Evolutionary conservation across 2,888 invertebrate species (phyloP).

Genomic region (Drosophila gaucha): DNA sequence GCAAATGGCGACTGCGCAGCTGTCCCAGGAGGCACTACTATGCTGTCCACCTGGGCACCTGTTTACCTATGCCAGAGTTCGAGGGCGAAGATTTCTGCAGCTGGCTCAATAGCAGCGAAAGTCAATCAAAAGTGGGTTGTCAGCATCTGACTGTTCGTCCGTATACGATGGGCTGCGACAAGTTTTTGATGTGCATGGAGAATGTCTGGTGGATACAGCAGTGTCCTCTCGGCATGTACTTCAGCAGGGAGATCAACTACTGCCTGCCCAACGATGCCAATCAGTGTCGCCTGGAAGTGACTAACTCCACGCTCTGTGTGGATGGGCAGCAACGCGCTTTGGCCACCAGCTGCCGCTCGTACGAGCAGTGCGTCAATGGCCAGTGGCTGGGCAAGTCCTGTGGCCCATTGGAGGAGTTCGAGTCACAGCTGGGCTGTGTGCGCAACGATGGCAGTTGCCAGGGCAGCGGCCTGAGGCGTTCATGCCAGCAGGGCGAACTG

Average conservation of each 20-base stretch:
- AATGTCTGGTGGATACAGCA: conserved; percentile 79
- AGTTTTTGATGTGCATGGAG: conserved; percentile 78
- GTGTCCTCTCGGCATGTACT: conserved; percentile 80
- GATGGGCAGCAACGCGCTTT: conserved; percentile 41
- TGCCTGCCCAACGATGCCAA: conserved; percentile 71
- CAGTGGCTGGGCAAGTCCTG: conserved; percentile 40
- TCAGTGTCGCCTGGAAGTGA: conserved; percentile 41
- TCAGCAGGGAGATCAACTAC: conserved; percentile 70
- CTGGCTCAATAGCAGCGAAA: conserved; percentile 10
- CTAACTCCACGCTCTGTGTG: conserved; percentile 1
- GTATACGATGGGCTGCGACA: conserved; percentile 62
- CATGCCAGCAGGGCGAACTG: conserved; percentile 58
- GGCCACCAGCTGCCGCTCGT: conserved; percentile 55
- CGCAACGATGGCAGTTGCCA: conserved; percentile 67
- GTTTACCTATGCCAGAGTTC: conserved; percentile 44
- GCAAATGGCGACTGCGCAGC: conserved; percentile 72
- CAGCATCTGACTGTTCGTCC: conserved; percentile 65
- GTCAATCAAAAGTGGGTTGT: conserved; percentile 20
- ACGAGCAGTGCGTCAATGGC: conserved; percentile 44
- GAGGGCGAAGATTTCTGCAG: conserved; percentile 31
- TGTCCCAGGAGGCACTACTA: conserved; percentile 71
- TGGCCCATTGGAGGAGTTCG: conserved; percentile 45
- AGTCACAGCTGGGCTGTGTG: conserved; percentile 56
- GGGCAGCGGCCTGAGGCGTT: conserved; percentile 67
- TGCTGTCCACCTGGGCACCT: conserved; percentile 48